phyloP scores from a whole-genome alignment of 2,113 vertebrate species.

The Antigone vipio region DNA sequence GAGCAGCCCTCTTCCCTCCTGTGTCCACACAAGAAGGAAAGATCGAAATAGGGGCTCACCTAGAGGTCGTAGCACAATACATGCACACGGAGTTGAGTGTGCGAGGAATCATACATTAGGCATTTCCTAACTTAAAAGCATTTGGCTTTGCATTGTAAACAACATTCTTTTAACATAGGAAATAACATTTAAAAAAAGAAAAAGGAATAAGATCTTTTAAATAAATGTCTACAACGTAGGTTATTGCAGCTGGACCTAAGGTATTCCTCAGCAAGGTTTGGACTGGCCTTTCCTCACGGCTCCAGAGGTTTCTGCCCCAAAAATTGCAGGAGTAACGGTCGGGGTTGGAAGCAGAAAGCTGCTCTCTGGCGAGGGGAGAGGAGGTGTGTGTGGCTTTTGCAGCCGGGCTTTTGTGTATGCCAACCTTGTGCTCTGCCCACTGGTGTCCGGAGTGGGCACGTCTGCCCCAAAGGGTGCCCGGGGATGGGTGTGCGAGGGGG shows the following conservation, averaged over 20 bases:
- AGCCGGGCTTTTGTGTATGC: background rate
- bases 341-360: background rate
- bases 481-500: background rate
- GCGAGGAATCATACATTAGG: conserved; percentile 31
- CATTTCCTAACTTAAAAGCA: conserved; percentile 64
- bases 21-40: background rate
- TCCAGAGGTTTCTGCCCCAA: background rate
- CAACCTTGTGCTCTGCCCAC: background rate
- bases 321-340: background rate
- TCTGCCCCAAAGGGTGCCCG: background rate
- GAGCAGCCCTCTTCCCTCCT: background rate
- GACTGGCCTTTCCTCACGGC: background rate
- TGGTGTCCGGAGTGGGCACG: background rate
- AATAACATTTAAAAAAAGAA: background rate
- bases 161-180: conserved; percentile 54
- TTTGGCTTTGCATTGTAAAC: conserved; percentile 57
- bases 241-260: background rate
- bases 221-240: background rate
- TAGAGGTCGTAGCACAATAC: background rate
- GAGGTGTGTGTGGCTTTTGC: background rate
- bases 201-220: background rate
- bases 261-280: background rate
- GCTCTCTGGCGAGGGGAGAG: background rate
- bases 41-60: background rate
- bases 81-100: background rate